phyloP scores from a whole-genome alignment of 2,888 invertebrate genomes.

The Steinernema carpocapsae region DNA sequence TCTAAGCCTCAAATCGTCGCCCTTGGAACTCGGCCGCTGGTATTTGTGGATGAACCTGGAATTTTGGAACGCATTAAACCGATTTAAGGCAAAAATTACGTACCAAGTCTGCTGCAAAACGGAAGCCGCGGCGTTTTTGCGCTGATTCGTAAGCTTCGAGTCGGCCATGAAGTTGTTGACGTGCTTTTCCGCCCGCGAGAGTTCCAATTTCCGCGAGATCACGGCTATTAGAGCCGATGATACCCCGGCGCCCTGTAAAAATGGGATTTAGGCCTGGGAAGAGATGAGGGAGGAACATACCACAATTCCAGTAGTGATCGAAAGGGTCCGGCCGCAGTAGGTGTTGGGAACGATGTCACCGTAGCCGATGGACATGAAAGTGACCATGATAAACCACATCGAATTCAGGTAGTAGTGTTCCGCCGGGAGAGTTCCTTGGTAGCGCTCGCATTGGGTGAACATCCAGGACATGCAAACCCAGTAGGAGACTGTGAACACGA shows the following conservation, averaged over 20 bases:
- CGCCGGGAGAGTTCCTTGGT: slow-evolving; percentile 53
- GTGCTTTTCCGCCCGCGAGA: slow-evolving; percentile 95
- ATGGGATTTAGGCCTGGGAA: too few relatives aligned
- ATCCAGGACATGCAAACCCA: slow-evolving; percentile 99
- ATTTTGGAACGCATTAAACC: neutral
- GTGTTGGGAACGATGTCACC: slow-evolving; percentile 98
- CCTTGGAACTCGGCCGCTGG: slow-evolving; percentile 63
- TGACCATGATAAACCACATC: slow-evolving; percentile 74
- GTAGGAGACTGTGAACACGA: slow-evolving; percentile 99
- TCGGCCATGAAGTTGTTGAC: slow-evolving; percentile 99
- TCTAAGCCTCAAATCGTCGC: slow-evolving; percentile 67
- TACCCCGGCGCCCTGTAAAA: slow-evolving; percentile 89
- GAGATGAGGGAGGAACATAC: slow-evolving; percentile 84
- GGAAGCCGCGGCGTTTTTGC: slow-evolving; percentile 99
- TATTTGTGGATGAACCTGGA: slow-evolving; percentile 68
- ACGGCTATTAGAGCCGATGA: slow-evolving; percentile 98
- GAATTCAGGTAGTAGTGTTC: slow-evolving; percentile 69
- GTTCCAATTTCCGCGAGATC: slow-evolving; percentile 96
- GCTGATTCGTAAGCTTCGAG: slow-evolving; percentile 98
- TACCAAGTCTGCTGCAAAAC: slow-evolving; percentile 97
- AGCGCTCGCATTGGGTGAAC: slow-evolving; percentile 92
- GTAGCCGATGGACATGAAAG: slow-evolving; percentile 99
- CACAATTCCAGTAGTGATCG: slow-evolving; percentile 99
- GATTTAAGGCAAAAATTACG: slow-evolving; percentile 23
- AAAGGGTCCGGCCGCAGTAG: slow-evolving; percentile 98